phyloP scores from a whole-genome alignment of 1,140 invertebrate genomes.

The Drosophila sp. region DNA sequence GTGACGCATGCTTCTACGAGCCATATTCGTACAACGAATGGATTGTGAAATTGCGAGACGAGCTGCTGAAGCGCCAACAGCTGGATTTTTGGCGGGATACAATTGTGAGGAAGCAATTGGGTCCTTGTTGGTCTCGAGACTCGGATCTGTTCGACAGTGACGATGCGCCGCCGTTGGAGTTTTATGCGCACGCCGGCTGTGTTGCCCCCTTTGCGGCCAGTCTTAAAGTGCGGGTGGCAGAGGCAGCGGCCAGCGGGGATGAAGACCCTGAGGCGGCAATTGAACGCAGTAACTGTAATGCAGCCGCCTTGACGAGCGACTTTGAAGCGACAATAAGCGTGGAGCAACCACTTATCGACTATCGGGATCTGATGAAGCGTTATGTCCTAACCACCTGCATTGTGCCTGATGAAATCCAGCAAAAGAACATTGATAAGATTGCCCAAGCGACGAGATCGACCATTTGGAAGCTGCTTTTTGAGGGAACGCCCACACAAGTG shows the following conservation, averaged over 20 bases:
- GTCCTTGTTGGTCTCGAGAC: constrained; percentile 74
- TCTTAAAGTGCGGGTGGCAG: constrained; percentile 46
- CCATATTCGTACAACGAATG: constrained; percentile 73
- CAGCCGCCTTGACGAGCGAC: constrained; percentile 43
- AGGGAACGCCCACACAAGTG: constrained; percentile 24
- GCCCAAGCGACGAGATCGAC: constrained; percentile 36
- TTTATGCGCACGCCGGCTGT: constrained; percentile 74
- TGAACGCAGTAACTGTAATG: constrained; percentile 29
- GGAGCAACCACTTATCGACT: constrained; percentile 50
- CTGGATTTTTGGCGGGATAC: constrained; percentile 72
- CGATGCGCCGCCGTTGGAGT: constrained; percentile 64
- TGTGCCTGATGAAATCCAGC: constrained; percentile 53
- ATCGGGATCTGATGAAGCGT: constrained; percentile 60
- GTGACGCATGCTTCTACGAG: constrained; percentile 67
- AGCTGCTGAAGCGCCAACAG: constrained; percentile 58
- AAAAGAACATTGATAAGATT: constrained; percentile 53
- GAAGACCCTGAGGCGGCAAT: background rate
- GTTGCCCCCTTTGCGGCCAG: constrained; percentile 70
- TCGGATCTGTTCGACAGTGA: constrained; percentile 70
- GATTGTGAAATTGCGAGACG: constrained; percentile 69
- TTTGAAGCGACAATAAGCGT: constrained; percentile 54
- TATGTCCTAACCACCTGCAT: constrained; percentile 53
- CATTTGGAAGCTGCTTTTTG: constrained; percentile 69
- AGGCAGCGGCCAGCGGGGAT: constrained; percentile 6
- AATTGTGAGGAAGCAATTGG: constrained; percentile 65